These are phyloP conservation scores for Mormyrops boulengeri DNA, from an alignment of 2,797 vertebrate genomes.

Conservation along the genomic window DNA sequence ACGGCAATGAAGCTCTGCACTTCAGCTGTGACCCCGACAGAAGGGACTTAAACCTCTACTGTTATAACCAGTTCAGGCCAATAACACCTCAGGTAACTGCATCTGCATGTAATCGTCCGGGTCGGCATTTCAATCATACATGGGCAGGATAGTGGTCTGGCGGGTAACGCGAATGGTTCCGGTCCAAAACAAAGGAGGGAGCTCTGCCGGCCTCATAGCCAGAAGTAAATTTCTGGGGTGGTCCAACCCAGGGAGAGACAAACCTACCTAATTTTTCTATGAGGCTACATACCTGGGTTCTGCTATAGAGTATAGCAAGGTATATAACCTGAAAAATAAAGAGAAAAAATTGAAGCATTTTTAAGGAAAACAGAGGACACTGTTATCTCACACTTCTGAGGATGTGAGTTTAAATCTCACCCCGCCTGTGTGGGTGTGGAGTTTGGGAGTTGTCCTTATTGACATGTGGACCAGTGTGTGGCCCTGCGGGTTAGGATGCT, in stretches of 20 bases:
- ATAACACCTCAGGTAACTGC: constrained; percentile 75
- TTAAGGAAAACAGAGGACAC: background rate
- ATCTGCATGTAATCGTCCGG: background rate
- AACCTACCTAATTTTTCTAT: background rate
- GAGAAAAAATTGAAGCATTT: background rate
- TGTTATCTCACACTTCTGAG: background rate
- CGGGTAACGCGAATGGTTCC: background rate
- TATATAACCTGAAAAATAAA: background rate
- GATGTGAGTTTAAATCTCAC: background rate
- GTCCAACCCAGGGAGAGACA: background rate
- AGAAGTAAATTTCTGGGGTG: background rate
- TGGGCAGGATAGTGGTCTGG: background rate
- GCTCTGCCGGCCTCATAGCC: background rate
- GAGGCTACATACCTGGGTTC: background rate
- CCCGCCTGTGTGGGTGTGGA: background rate
- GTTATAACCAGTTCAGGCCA: constrained; percentile 83
- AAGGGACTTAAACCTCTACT: constrained; percentile 78
- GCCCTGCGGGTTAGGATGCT: background rate
- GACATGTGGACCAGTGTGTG: background rate
- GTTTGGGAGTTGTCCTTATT: background rate
- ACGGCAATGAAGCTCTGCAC: constrained; percentile 79
- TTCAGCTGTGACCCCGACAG: constrained; percentile 83
- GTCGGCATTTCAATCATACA: background rate
- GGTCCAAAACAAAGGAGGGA: background rate
- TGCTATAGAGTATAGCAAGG: background rate